Evolutionary conservation across 2,113 vertebrate genomes (phyloP), one percentile per base, ranked within the genome.

Genomic region (Chaenocephalus aceratus): DNA sequence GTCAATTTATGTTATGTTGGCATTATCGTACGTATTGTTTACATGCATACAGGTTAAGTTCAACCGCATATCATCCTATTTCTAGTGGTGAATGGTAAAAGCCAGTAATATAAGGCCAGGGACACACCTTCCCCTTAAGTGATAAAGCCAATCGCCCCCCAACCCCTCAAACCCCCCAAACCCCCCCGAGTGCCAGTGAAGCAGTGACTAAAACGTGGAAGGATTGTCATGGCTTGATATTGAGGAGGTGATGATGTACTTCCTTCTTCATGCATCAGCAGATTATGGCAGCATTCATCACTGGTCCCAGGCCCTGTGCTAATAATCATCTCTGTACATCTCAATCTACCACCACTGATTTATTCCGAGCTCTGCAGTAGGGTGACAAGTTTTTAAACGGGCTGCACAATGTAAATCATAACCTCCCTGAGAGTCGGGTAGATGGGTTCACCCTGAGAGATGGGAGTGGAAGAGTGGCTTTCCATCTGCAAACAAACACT

Each of bases 281-380:
- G 76, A 85, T 93, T 91, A 92, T 88, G 82, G 81, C 83, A 70
- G 88, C 88, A 90, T 93, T 92, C 88, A 92, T 93, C 93, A 92
- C 61, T 34, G 77, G 80, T 70, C 72, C 86, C 66, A 72, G 82
- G 79, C 75, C 77, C 86, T 79, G 77, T 80, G 73, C 86, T 91
- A 86, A 88, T 89, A 87, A 91, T 90, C 87, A 83, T 67, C 80
- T 74, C 86, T 86, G 83, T 90, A 90, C 90, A 93, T 92, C 90
- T 91, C 87, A 89, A 83, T 92, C 89, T 72, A 89, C 77, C 70
- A 78, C 82, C 82, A 54, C 65, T 91, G 92, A 93, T 93, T 93
- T 90, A 94, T 89, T 60, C 61, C 9, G 7, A 70, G 66, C 78
- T 80, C 81, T 88, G 84, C 72, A 18, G 74, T 74, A 1, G 67